Evolutionary conservation across 2,797 vertebrate genomes (phyloP), one percentile per base, ranked within the genome.

Genomic region (Helostoma temminkii): DNA sequence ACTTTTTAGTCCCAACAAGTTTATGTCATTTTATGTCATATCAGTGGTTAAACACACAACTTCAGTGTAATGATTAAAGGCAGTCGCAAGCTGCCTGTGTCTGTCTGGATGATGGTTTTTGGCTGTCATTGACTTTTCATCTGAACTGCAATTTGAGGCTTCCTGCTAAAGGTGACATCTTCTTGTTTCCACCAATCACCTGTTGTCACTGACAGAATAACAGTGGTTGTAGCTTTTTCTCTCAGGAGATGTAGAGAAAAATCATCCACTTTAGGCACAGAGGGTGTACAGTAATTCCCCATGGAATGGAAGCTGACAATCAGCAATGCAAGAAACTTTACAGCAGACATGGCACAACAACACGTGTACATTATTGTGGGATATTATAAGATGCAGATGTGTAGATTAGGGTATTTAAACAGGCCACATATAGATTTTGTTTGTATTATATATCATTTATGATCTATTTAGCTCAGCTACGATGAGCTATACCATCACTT

Each of bases 111-210:
- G 42, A 52, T 34, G 46, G 53, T 47, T 21, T 59, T 58, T 15
- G 21, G 26, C 57, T 46, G 36, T 50, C 58, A n/a, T 34, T 4
- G 61, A 64, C 47, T 68, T 79, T 56, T 77, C 58, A 58, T 60
- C 41, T 43, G 21, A 52, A 30, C 42, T 60, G 30, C 54, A 53
- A 63, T 74, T 76, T 63, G 36, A 36, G 53, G 52, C 55, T 48
- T 71, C 42, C 24, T 58, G 21, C 39, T 6, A 9, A 41, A 57
- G 43, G 59, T 74, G 74, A 79, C 63, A 71, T 72, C 58, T 39
- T 70, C 60, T 62, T 57, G 59, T 77, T 68, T 70, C 50, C 62
- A 71, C 59, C 57, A 50, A 43, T 71, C 28, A 60, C 55, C 61
- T 24, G 25, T 61, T 71, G 46, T 71, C 56, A 39, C 11, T 7